These are phyloP conservation scores for Leptodactylus fallax DNA, from an alignment of 2,797 vertebrate genomes.

Conservation along the genomic window DNA sequence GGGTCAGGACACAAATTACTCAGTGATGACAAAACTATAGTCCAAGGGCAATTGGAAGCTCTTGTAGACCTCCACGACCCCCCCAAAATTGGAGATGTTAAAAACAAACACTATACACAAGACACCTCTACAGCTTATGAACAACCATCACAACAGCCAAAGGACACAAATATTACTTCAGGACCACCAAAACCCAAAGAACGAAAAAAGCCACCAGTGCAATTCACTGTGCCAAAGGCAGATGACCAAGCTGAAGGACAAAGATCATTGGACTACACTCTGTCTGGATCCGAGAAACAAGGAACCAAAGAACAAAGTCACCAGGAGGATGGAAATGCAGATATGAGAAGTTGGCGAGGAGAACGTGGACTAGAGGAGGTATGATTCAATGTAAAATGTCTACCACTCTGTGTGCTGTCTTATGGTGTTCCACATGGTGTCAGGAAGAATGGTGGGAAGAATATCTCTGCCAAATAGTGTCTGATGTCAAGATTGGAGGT, in stretches of 20 bases:
- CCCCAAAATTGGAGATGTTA: neutral
- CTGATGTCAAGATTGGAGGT: too few relatives aligned
- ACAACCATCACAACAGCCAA: too few relatives aligned
- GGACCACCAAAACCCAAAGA: slow-evolving; percentile 22
- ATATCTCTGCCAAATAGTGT: too few relatives aligned
- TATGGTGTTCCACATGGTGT: neutral
- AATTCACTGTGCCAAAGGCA: neutral
- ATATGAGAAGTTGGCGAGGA: neutral
- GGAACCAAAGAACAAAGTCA: neutral
- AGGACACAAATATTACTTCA: neutral
- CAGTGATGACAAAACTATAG: neutral
- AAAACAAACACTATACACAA: neutral
- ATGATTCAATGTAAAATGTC: neutral
- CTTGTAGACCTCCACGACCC: too few relatives aligned
- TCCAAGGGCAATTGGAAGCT: neutral
- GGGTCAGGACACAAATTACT: neutral
- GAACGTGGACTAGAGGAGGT: neutral
- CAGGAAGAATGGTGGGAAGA: too few relatives aligned
- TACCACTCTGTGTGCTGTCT: neutral
- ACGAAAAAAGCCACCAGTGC: neutral
- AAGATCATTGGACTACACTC: neutral
- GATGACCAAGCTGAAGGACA: neutral
- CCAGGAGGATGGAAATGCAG: neutral
- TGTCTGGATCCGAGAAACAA: neutral
- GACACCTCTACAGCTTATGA: neutral